phyloP scores from a whole-genome alignment of 2,888 invertebrate species.

The Callyntrura guangdongensis region DNA sequence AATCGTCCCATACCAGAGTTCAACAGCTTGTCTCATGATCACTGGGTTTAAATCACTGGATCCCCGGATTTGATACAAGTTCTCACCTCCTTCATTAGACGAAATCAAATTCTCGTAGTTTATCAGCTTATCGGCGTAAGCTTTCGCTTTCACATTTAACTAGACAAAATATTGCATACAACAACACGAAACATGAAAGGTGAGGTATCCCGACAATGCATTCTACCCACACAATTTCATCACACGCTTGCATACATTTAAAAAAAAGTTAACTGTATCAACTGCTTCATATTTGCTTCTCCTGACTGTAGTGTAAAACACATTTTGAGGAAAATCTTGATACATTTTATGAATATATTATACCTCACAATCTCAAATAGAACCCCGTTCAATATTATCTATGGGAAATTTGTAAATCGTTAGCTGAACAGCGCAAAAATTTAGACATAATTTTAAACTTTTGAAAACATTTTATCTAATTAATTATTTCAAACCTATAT shows the following conservation, averaged over 20 bases:
- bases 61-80: slow-evolving; percentile 81
- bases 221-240: neutral
- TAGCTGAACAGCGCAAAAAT: too few species aligned
- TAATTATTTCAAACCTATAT: too few species aligned
- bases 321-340: slow-evolving; percentile 23
- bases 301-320: neutral
- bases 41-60: slow-evolving; percentile 64
- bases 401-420: too few species aligned
- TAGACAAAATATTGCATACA: slow-evolving; percentile 47
- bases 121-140: slow-evolving; percentile 80
- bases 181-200: neutral
- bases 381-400: too few species aligned
- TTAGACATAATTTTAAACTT: too few species aligned
- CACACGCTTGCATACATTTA: neutral
- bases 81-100: slow-evolving; percentile 80
- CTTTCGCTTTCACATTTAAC: slow-evolving; percentile 80
- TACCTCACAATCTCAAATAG: too few species aligned
- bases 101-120: slow-evolving; percentile 72
- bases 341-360: too few species aligned
- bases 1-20: slow-evolving; percentile 79
- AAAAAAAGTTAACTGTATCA: too few species aligned
- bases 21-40: slow-evolving; percentile 78
- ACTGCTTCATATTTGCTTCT: neutral
- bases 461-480: too few species aligned
- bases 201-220: neutral